A percentile compares a stretch with the other conserved stretches of the same genome.
Evolutionary conservation across 2,113 vertebrate genomes (phyloP).

Genomic region (Scopus umbretta): DNA sequence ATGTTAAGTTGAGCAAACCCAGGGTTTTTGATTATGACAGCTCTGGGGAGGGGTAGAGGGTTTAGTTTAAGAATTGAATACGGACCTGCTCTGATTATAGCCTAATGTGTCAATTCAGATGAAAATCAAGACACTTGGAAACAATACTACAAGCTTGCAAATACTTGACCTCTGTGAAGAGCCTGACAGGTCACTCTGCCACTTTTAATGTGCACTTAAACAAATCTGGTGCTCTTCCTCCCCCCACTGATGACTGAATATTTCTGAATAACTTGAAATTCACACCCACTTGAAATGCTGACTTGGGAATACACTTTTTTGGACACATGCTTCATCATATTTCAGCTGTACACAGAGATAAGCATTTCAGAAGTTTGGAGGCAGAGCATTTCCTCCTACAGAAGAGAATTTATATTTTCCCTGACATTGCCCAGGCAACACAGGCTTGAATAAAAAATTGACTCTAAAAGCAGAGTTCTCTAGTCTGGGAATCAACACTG

Average conservation of each 20-base stretch:
- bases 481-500: constrained; percentile 64
- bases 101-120: neutral
- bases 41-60: neutral
- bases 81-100: neutral
- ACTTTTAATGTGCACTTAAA: neutral
- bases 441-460: constrained; percentile 53
- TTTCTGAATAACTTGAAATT: constrained; percentile 51
- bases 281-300: constrained; percentile 59
- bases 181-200: neutral
- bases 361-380: constrained; percentile 41
- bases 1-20: neutral
- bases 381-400: constrained; percentile 58
- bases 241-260: neutral
- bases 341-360: constrained; percentile 54
- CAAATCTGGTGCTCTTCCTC: neutral
- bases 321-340: constrained; percentile 36
- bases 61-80: neutral
- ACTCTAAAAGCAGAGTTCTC: constrained; percentile 62
- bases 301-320: constrained; percentile 60
- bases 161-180: constrained; percentile 45
- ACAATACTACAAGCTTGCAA: neutral
- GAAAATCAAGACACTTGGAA: neutral
- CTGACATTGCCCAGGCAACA: constrained; percentile 66
- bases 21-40: neutral
- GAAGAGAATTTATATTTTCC: constrained; percentile 66